Conservation (phyloP, 1,140 invertebrate genomes). For the Drosophila arawakana region DNA sequence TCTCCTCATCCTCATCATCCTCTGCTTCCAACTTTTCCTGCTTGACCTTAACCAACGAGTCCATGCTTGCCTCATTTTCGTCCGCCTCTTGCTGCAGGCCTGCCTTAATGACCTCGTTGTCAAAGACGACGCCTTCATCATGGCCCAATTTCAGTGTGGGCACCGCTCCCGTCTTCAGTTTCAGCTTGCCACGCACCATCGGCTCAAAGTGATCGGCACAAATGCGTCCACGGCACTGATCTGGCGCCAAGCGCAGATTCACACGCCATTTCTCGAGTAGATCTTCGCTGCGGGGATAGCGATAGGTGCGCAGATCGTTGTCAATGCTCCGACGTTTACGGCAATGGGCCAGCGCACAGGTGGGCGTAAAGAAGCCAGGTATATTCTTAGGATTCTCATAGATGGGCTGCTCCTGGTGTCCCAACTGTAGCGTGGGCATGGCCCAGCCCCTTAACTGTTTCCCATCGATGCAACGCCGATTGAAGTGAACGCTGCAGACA, state of each 20-base stretch:
- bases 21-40: slow-evolving; percentile 8
- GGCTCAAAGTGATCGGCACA: slow-evolving; percentile 77
- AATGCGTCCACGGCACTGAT: slow-evolving; percentile 70
- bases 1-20: slow-evolving; percentile 24
- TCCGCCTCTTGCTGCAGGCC: slow-evolving; percentile 52
- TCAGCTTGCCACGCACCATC: slow-evolving; percentile 70
- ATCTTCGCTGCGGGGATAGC: slow-evolving; percentile 67
- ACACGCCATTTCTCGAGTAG: slow-evolving; percentile 73
- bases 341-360: slow-evolving; percentile 69
- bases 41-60: slow-evolving; percentile 42
- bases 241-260: slow-evolving; percentile 59
- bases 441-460: slow-evolving; percentile 73
- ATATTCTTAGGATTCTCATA: slow-evolving; percentile 80
- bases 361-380: slow-evolving; percentile 72
- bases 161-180: slow-evolving; percentile 72
- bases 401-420: slow-evolving; percentile 62
- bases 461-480: slow-evolving; percentile 75
- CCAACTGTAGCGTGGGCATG: slow-evolving; percentile 72
- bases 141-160: slow-evolving; percentile 76
- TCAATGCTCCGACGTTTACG: slow-evolving; percentile 66
- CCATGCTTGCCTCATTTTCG: slow-evolving; percentile 14
- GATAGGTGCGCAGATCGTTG: slow-evolving; percentile 73
- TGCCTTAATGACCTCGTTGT: slow-evolving; percentile 69
- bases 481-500: slow-evolving; percentile 73
- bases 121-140: slow-evolving; percentile 60